Percentiles rank a stretch among this genome's conserved stretches.
These are phyloP conservation scores for Morinoia aosen DNA, from an alignment of 2,888 invertebrate genomes.

Conservation along the genomic window DNA sequence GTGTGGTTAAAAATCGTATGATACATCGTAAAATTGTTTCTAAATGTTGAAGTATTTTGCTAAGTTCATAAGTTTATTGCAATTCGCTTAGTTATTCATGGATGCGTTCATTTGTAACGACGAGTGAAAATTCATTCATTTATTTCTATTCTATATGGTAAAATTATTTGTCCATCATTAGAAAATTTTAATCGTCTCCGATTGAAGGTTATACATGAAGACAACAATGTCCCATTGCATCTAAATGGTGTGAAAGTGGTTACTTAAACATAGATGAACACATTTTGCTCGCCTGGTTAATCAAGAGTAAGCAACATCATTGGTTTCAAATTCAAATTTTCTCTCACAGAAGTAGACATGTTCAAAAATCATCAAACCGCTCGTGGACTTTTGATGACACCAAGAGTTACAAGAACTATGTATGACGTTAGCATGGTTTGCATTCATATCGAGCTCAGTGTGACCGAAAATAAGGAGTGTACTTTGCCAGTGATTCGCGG, in stretches of 20 bases:
- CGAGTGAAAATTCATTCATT: background rate
- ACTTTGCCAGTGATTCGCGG: no score
- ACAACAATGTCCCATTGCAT: background rate
- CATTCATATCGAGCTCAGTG: background rate
- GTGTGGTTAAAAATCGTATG: background rate
- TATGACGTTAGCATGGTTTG: background rate
- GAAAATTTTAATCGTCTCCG: background rate
- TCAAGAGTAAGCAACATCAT: background rate
- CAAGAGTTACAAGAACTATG: background rate
- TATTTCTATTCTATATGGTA: background rate
- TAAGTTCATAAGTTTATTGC: no score
- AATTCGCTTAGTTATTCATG: background rate
- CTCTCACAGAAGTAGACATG: background rate
- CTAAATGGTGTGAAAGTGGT: background rate
- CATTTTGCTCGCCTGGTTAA: background rate
- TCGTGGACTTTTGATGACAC: background rate
- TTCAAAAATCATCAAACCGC: background rate
- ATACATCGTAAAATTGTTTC: background rate
- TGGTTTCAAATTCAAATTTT: background rate
- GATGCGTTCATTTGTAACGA: background rate
- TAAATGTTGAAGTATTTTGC: no score
- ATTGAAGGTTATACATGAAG: background rate
- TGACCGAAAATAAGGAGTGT: background rate
- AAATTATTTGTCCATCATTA: background rate
- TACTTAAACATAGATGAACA: background rate